Evolutionary conservation across 2,113 vertebrate species (phyloP).

Genomic region (Blennius ocellaris): DNA sequence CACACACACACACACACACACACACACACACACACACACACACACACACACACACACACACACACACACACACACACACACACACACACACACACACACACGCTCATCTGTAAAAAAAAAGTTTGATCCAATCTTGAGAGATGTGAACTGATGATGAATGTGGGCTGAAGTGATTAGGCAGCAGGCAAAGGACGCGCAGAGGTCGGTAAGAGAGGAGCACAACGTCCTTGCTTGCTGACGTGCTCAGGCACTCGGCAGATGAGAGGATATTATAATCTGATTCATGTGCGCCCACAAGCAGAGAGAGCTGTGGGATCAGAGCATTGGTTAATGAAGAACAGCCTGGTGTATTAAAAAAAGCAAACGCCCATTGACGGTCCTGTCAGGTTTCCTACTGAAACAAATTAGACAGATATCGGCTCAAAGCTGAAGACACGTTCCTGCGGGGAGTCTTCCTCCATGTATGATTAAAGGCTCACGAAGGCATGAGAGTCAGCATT

Average conservation of each 20-base stretch:
- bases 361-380: conserved; percentile 28
- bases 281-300: conserved; percentile 48
- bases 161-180: conserved; percentile 21
- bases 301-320: conserved; percentile 43
- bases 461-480: conserved; percentile 3
- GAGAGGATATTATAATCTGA: conserved; percentile 59
- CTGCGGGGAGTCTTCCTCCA: background rate
- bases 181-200: conserved; percentile 35
- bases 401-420: background rate
- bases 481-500: conserved; percentile 13
- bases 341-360: conserved; percentile 41
- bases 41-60: too few species aligned
- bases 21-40: too few species aligned
- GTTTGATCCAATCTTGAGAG: conserved; percentile 21
- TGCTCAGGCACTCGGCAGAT: conserved; percentile 47
- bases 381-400: conserved; percentile 5
- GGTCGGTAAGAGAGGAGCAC: conserved; percentile 27
- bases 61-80: too few species aligned
- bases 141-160: conserved; percentile 35
- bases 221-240: conserved; percentile 50
- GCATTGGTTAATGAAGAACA: conserved; percentile 31
- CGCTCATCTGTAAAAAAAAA: background rate
- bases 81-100: too few species aligned
- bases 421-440: background rate
- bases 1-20: too few species aligned